Conservation (phyloP, 2,113 vertebrate genomes). For the Ovis canadensis region DNA sequence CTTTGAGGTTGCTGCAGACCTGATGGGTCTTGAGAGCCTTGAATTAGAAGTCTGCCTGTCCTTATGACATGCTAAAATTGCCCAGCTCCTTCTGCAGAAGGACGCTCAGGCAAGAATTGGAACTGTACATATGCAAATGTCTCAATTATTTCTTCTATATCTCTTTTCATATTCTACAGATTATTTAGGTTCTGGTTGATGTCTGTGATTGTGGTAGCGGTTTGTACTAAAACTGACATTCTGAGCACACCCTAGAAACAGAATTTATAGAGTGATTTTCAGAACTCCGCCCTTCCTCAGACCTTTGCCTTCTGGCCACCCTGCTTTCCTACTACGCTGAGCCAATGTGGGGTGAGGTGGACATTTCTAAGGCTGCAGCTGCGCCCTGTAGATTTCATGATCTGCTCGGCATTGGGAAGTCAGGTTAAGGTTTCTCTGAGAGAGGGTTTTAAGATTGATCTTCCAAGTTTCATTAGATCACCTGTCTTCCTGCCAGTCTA, state of each 20-base stretch:
- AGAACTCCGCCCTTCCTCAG: neutral
- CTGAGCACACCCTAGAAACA: neutral
- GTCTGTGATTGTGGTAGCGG: neutral
- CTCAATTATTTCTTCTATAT: neutral
- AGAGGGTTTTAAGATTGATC: neutral
- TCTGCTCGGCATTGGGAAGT: neutral
- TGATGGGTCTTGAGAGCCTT: slow-evolving; percentile 59
- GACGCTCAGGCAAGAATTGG: neutral
- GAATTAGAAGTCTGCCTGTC: slow-evolving; percentile 47
- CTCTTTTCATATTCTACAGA: neutral
- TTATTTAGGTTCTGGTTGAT: neutral
- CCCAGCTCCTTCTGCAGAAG: neutral
- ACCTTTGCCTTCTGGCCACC: neutral
- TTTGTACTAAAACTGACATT: neutral
- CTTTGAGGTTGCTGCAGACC: neutral
- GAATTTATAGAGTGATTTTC: neutral
- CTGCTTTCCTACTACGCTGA: neutral
- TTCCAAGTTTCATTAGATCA: neutral
- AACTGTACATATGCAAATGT: neutral
- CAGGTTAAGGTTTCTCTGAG: neutral
- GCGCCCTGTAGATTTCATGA: neutral
- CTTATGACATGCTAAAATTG: neutral
- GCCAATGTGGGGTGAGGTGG: neutral
- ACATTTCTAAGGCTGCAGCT: neutral
- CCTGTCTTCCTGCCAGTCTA: neutral